These are phyloP conservation scores for Syrrhaptes paradoxus DNA, from an alignment of 2,113 vertebrate species.

Conservation along the genomic window DNA sequence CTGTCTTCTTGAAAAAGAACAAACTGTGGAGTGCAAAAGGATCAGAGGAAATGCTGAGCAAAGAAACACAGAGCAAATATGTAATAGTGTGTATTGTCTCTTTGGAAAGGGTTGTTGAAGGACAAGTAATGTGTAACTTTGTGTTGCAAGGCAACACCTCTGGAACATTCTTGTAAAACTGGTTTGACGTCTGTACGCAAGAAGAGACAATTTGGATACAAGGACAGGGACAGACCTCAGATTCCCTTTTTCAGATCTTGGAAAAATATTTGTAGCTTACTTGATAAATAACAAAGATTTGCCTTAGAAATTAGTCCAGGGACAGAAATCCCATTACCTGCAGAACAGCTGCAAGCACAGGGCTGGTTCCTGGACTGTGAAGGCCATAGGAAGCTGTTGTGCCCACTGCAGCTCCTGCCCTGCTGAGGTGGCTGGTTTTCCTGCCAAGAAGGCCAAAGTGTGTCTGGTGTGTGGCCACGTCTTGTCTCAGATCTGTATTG, in stretches of 20 bases:
- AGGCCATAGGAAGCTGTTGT: background rate
- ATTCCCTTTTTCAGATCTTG: background rate
- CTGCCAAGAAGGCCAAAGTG: background rate
- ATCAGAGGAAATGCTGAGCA: background rate
- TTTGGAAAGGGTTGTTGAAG: conserved; percentile 14
- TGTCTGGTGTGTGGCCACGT: background rate
- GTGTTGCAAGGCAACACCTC: conserved; percentile 23
- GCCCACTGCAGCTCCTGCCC: background rate
- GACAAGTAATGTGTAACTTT: conserved; percentile 52
- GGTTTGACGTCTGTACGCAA: background rate
- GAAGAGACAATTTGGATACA: background rate
- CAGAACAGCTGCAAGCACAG: background rate
- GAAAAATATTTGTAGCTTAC: background rate
- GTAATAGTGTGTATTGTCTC: background rate
- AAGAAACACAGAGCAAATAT: background rate
- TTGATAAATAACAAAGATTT: background rate
- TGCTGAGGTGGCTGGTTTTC: background rate
- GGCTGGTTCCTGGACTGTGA: background rate
- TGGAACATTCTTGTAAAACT: conserved; percentile 47
- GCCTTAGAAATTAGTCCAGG: background rate
- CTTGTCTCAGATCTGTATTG: background rate
- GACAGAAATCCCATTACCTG: background rate
- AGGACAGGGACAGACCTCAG: background rate
- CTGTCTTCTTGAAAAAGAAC: background rate
- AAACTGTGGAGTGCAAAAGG: background rate